Evolutionary conservation across 2,113 vertebrate species (phyloP).

Genomic region (Dasyurus viverrinus): DNA sequence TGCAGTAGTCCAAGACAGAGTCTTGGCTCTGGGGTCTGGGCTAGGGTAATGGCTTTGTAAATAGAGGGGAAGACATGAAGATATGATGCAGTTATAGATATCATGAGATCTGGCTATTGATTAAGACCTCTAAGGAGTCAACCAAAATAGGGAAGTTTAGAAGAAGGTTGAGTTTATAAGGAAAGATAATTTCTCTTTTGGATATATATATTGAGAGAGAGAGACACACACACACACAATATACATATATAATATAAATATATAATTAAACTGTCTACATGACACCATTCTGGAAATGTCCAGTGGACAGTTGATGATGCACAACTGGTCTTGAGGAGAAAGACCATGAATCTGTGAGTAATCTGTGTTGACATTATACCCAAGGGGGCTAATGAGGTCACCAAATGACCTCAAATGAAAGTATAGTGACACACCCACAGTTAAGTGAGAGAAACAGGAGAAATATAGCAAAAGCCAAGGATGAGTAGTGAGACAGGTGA

Average conservation of each 20-base stretch:
- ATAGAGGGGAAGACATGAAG: neutral
- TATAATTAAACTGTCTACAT: neutral
- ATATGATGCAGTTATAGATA: neutral
- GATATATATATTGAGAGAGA: neutral
- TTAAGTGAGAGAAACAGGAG: too few relatives aligned
- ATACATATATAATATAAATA: too few relatives aligned
- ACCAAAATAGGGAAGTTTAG: neutral
- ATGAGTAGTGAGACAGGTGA: too few relatives aligned
- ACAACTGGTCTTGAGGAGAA: neutral
- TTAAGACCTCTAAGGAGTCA: neutral
- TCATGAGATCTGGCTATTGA: neutral
- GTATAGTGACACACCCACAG: too few relatives aligned
- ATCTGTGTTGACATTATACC: neutral
- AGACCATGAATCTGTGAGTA: too few relatives aligned
- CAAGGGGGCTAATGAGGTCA: neutral
- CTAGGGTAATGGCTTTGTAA: neutral
- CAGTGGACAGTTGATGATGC: neutral
- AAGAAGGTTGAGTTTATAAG: neutral
- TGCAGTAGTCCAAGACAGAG: neutral
- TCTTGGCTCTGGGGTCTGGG: too few relatives aligned
- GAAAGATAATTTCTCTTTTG: neutral
- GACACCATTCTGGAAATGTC: neutral
- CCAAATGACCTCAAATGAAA: too few relatives aligned
- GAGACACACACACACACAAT: too few relatives aligned
- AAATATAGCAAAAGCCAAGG: too few relatives aligned